These are phyloP conservation scores for Forbesichthys agassizii DNA, from an alignment of 2,113 vertebrate species.

Conservation along the genomic window DNA sequence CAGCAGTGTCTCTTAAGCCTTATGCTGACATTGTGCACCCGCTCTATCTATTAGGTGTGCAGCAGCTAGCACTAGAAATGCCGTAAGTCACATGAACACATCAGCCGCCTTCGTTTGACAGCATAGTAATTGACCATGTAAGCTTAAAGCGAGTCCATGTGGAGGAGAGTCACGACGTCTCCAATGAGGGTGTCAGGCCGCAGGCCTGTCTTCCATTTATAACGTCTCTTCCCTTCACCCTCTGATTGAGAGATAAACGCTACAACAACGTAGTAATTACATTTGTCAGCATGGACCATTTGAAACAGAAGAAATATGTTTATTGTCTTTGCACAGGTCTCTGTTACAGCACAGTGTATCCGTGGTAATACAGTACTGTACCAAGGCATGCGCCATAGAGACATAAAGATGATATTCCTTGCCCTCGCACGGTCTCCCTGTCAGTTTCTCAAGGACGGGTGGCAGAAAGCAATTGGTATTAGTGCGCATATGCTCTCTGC, in stretches of 20 bases:
- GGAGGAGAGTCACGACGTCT: too few relatives aligned
- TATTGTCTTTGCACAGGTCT: conserved; percentile 34
- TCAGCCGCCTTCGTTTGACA: too few relatives aligned
- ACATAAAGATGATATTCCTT: conserved; percentile 69
- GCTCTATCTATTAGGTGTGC: too few relatives aligned
- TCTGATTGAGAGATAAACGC: conserved; percentile 2
- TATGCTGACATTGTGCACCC: too few relatives aligned
- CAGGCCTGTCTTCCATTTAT: too few relatives aligned
- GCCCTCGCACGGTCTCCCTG: conserved; percentile 68
- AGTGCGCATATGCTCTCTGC: conserved; percentile 79
- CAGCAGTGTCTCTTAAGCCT: too few relatives aligned
- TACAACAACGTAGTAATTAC: background rate
- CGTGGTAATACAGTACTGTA: conserved; percentile 32
- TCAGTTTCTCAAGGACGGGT: conserved; percentile 83
- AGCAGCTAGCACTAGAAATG: too few relatives aligned
- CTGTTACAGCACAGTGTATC: conserved; percentile 29
- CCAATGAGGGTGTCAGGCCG: too few relatives aligned
- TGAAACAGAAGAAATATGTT: background rate
- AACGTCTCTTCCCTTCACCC: background rate
- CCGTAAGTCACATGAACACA: too few relatives aligned
- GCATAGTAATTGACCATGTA: too few relatives aligned
- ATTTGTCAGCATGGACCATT: background rate
- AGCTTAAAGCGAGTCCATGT: too few relatives aligned
- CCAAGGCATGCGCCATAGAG: conserved; percentile 36
- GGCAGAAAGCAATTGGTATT: conserved; percentile 85